A percentile compares a stretch with the other conserved stretches of the same genome.
These are phyloP conservation scores for Lateolabrax maculatus DNA, from an alignment of 2,797 vertebrate genomes.

Conservation along the genomic window DNA sequence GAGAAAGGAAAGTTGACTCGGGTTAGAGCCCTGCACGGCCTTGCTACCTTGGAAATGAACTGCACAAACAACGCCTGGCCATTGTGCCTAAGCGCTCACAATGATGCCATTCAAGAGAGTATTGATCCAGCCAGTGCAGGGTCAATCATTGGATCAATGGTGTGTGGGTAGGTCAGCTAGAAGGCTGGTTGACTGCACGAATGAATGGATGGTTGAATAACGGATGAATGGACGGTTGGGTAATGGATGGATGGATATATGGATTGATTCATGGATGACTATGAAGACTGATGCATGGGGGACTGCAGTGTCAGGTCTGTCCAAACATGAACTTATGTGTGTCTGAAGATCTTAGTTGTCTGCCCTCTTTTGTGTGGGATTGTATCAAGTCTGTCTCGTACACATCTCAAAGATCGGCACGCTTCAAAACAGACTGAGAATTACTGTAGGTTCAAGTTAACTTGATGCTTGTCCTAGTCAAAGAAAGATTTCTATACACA, in stretches of 20 bases:
- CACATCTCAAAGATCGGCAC: background rate
- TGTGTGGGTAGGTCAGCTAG: conserved; percentile 68
- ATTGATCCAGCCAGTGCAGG: conserved; percentile 82
- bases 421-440: conserved; percentile 7
- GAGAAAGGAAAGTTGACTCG: conserved; percentile 55
- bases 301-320: conserved; percentile 35
- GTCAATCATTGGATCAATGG: conserved; percentile 83
- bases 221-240: conserved; percentile 60
- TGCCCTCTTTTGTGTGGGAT: conserved; percentile 14
- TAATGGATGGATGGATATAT: conserved; percentile 61
- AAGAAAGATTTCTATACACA: background rate
- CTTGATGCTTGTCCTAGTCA: background rate
- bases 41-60: conserved; percentile 80
- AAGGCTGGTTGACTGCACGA: conserved; percentile 69
- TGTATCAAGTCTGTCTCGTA: conserved; percentile 1
- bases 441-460: too few relatives aligned
- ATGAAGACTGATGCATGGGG: conserved; percentile 33
- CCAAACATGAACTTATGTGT: conserved; percentile 48
- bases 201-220: conserved; percentile 71
- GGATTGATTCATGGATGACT: conserved; percentile 55
- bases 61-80: conserved; percentile 75
- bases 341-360: conserved; percentile 28
- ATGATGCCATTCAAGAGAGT: conserved; percentile 84
- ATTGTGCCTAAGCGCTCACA: conserved; percentile 82
- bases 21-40: conserved; percentile 57